Base-by-base conservation (phyloP, 2,888 invertebrate species). In the Iselma pallidipennis region DNA sequence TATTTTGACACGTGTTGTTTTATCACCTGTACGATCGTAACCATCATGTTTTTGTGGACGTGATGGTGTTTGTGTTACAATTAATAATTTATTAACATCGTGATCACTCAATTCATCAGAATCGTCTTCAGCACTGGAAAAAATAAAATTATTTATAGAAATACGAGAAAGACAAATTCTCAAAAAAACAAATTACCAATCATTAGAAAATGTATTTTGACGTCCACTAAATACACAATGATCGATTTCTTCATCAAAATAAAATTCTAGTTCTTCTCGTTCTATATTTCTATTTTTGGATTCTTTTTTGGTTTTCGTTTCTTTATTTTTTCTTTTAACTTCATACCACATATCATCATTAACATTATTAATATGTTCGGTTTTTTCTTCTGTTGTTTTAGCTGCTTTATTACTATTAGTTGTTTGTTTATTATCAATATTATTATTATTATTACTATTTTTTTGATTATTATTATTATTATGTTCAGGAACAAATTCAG, bases 201-300 rank as follows among this genome's bases (percentile, higher is more conserved):
- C 87, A 67, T 91, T 88, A 82, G 92, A 88, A 83, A 95, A 91
- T 67, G 89, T 91, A 82, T 95, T 95, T 53, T 89, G 89, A 63
- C 94, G 84, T 16, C 93, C 94, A 59, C 89, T 89, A 1, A 92
- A 92, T 68, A 91, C 86, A 67, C 83, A 83, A 59, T 76, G 73
- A 61, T 95, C 94, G 66, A 97, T 83, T 81, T 98, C 98, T 83
- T 98, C 98, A 78, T 98, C 98, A 79, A 98, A 95, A 83, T 96
- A 94, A 83, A 98, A 98, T 81, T 96, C 95, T 68, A 97, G 83
- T 80, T 96, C 96, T 82, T 96, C 96, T 67, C 88, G 71, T 71
- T 81, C 80, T 51, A 69, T 66, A 28, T 63, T 67, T 48, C 69
- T 70, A 10, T 64, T 57, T 60, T 76, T 76, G 5, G 63, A 73